Evolutionary conservation across 2,888 invertebrate species (phyloP).

Genomic region (Caenorhabditis angaria): DNA sequence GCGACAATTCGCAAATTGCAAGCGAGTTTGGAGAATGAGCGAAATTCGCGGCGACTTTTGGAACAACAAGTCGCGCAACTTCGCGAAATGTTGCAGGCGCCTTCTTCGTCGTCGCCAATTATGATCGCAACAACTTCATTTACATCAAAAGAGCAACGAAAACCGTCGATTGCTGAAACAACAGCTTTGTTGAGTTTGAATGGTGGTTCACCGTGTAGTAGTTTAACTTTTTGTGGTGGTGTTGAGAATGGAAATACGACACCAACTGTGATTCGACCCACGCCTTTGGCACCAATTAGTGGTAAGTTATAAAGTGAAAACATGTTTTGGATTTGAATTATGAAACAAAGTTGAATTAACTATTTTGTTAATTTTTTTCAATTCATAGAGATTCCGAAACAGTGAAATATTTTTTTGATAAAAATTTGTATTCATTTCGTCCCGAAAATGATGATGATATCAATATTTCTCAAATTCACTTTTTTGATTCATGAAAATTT

Average conservation of each 20-base stretch:
- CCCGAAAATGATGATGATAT: no score
- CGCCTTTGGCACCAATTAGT: slow-evolving; percentile 52
- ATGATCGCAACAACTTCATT: slow-evolving; percentile 3
- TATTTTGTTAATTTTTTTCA: no score
- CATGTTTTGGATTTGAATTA: no score
- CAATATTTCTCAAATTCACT: not conserved
- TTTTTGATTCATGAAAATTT: no score
- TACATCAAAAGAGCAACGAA: slow-evolving; percentile 12
- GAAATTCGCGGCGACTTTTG: slow-evolving; percentile 37
- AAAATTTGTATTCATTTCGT: no score
- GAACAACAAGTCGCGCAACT: slow-evolving; percentile 52
- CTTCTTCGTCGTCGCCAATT: slow-evolving; percentile 21
- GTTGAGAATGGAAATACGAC: slow-evolving; percentile 15
- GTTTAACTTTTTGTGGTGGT: no score
- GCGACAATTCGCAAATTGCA: slow-evolving; percentile 60
- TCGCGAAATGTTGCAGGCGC: slow-evolving; percentile 33
- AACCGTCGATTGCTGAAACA: slow-evolving; percentile 30
- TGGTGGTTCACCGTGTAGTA: slow-evolving; percentile 19
- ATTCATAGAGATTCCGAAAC: no score
- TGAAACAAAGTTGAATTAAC: no score
- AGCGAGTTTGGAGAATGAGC: slow-evolving; percentile 60
- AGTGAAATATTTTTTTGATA: no score
- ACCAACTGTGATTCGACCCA: slow-evolving; percentile 54
- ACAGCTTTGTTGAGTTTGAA: slow-evolving; percentile 29
- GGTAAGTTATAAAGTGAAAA: slow-evolving; percentile 37